Percentiles rank a stretch among this genome's conserved stretches.
phyloP scores from a whole-genome alignment of 1,140 invertebrate genomes.

The Ganaspis sp. region DNA sequence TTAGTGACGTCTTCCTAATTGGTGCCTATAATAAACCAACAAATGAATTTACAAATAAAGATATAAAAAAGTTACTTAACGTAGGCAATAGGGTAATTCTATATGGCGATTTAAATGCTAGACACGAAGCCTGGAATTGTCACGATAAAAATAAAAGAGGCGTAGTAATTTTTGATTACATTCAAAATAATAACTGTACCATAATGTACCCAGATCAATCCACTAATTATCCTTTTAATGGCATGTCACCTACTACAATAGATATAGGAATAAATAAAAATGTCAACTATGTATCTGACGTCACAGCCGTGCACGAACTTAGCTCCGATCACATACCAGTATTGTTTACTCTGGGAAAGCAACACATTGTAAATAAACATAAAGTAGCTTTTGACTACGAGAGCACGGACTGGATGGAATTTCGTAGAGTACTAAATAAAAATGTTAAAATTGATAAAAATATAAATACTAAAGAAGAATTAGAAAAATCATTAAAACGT shows the following conservation, averaged over 20 bases:
- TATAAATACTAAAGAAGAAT: constrained; percentile 14
- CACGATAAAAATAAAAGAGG: constrained; percentile 50
- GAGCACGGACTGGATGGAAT: constrained; percentile 25
- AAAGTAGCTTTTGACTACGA: constrained; percentile 31
- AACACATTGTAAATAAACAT: constrained; percentile 15
- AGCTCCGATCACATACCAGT: not conserved
- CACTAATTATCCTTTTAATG: no score
- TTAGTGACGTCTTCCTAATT: constrained; percentile 38
- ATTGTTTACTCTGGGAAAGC: constrained; percentile 38
- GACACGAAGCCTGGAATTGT: constrained; percentile 50
- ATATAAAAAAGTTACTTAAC: constrained; percentile 41
- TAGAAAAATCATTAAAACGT: constrained; percentile 43
- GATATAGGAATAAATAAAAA: no score
- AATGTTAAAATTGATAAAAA: not conserved
- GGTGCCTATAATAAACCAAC: constrained; percentile 35
- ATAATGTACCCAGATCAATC: no score
- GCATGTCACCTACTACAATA: no score
- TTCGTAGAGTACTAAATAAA: constrained; percentile 3
- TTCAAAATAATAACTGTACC: no score
- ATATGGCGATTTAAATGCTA: constrained; percentile 57
- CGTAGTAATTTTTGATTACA: no score
- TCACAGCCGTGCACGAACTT: no score
- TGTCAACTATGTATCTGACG: no score
- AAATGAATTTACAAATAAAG: constrained; percentile 35
- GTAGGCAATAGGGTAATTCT: constrained; percentile 49